Evolutionary conservation across 2,888 invertebrate species (phyloP), one percentile per base, ranked within the genome.

Genomic region (Leucophenga montana): DNA sequence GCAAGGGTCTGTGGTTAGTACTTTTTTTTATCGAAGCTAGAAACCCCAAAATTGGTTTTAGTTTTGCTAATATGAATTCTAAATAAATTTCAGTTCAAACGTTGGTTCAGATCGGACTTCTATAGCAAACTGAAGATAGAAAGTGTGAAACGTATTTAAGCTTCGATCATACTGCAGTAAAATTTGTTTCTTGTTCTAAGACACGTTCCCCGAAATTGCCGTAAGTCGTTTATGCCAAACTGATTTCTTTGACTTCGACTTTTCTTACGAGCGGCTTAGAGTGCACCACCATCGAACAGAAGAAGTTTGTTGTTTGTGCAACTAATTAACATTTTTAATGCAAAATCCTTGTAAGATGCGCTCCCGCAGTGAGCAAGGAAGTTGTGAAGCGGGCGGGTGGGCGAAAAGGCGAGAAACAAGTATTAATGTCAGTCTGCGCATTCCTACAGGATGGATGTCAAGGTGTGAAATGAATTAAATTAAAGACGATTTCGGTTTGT

Each of bases 271-370:
- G 61, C 39, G 39, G 27, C 27, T 27, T 27, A 27, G 27, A 27
- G 27, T 27, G 27, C 27, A 27, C 9, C 39, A 39, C 8, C 39
- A 39, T 1, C 8, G 11, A 11, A 18, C 56, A 27, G 56, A 69
- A 66, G 72, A 70, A 66, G 82, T 59, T 46, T 66, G 61, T 64
- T 46, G 65, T 79, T 82, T 81, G 80, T 74, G 77, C 79, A 82
- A 84, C 86, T 87, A 86, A 86, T 86, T 86, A 86, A 85, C 86
- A 86, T 87, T 87, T 86, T 86, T 86, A 86, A 86, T 86, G 86
- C 85, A 80, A 83, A 85, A 86, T 86, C 85, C 87, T 86, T 86
- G 86, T 86, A 85, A 84, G 31, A 64, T 46, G 39, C 16, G 50
- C 50, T 50, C 73, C 76, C 76, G 78, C n/a, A 50, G 50, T 16